Evolutionary conservation across 2,113 vertebrate species (phyloP), one percentile per base, ranked within the genome.

Genomic region (Podocnemis expansa): DNA sequence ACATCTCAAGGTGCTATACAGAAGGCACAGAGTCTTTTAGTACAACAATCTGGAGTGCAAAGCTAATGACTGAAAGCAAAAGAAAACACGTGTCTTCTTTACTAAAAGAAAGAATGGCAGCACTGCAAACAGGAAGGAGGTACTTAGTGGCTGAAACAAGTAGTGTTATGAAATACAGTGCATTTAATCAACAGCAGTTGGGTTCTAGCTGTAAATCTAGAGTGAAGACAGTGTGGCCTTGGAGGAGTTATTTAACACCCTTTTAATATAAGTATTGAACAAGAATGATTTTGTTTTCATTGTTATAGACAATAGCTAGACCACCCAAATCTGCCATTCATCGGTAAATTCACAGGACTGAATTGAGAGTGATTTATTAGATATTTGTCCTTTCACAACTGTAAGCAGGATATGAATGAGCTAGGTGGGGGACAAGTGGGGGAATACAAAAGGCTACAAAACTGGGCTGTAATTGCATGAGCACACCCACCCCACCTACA

Each of bases 191-290:
- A 47, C 58, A 49, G 1, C 1, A 19, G 24, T 5, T 70, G 63
- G 8, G 34, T 17, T 70, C 63, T 19, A 38, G 19, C 63, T 70
- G 19, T 70, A 70, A 70, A 87, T 8, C 47, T 41, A 76, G 41
- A 29, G 12, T 45, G 7, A 2, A 6, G 10, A 58, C 14, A 58
- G 2, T 0, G 2, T 0, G 0, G 5, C 80, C 16, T 67, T 86
- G 17, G 31, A 11, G 12, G 27, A 87, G 88, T 63, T 51, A 84
- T 27, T 92, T 67, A 91, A 80, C 89, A 11, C 2, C 4, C 17
- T 84, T 80, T n/a, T n/a, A n/a, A n/a, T n/a, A 85, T 43, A 88
- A 94, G 63, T 5, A 82, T 84, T 80, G 90, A 92, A 49, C 19
- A 76, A 31, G 5, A 49, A 19, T 19, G 12, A 25, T 84, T 91